Percentiles rank a stretch among this genome's conserved stretches.
phyloP scores from a whole-genome alignment of 2,797 vertebrate species.

The Schizothorax lantsangensis region DNA sequence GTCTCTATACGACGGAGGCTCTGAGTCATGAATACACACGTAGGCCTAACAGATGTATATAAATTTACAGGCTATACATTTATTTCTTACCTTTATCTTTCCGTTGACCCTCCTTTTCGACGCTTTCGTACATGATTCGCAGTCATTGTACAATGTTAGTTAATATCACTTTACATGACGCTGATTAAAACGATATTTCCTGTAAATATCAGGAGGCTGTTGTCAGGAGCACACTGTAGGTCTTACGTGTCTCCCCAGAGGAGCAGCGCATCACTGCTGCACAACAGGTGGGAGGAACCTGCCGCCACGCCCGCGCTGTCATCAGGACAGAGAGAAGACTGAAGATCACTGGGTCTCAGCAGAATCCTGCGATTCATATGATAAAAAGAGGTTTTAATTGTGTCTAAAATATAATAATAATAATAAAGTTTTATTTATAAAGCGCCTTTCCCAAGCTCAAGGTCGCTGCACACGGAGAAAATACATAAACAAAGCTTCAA shows the following conservation, averaged over 20 bases:
- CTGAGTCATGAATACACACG: neutral
- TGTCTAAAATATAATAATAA: too few relatives aligned
- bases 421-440: too few relatives aligned
- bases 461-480: too few relatives aligned
- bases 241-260: constrained; percentile 32
- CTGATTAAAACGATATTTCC: constrained; percentile 23
- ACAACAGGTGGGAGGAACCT: constrained; percentile 61
- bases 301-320: constrained; percentile 49
- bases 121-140: constrained; percentile 61
- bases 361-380: neutral
- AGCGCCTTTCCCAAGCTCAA: too few relatives aligned
- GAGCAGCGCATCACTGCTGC: constrained; percentile 31
- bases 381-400: too few relatives aligned
- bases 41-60: neutral
- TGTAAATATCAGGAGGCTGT: neutral
- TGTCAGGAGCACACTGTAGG: constrained; percentile 13
- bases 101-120: constrained; percentile 53
- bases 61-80: too few relatives aligned
- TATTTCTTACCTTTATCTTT: constrained; percentile 61
- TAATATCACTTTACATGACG: neutral
- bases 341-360: neutral
- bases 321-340: neutral
- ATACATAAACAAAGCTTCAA: too few relatives aligned
- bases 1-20: neutral
- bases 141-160: constrained; percentile 57